phyloP scores from a whole-genome alignment of 2,888 invertebrate species.

The Monoplex corrugatus region DNA sequence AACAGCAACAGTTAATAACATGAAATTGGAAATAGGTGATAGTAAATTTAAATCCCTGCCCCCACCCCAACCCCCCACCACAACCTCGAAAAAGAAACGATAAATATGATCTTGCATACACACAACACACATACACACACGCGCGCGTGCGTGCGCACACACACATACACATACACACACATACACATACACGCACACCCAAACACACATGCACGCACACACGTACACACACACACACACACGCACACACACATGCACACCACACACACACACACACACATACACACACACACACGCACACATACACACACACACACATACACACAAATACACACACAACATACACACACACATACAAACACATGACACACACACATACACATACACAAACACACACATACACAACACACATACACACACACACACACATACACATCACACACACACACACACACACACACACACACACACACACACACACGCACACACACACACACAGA shows the following conservation, averaged over 20 bases:
- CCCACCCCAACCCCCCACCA: background rate
- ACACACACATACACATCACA: background rate
- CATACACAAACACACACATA: background rate
- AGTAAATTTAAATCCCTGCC: too few relatives aligned
- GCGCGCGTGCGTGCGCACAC: background rate
- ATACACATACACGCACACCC: background rate
- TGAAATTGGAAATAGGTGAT: too few relatives aligned
- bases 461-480: background rate
- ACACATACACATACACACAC: conserved; percentile 1
- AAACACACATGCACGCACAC: background rate
- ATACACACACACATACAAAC: background rate
- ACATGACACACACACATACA: background rate
- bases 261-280: background rate
- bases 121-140: background rate
- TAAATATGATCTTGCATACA: background rate
- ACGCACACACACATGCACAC: too few relatives aligned
- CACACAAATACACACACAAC: background rate
- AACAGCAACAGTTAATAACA: too few relatives aligned
- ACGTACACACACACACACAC: too few relatives aligned
- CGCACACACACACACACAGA: background rate
- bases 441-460: background rate
- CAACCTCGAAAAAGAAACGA: background rate
- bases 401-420: background rate
- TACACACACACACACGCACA: background rate
- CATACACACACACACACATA: background rate